phyloP scores from a whole-genome alignment of 1,140 invertebrate genomes.

The Lerema accius region DNA sequence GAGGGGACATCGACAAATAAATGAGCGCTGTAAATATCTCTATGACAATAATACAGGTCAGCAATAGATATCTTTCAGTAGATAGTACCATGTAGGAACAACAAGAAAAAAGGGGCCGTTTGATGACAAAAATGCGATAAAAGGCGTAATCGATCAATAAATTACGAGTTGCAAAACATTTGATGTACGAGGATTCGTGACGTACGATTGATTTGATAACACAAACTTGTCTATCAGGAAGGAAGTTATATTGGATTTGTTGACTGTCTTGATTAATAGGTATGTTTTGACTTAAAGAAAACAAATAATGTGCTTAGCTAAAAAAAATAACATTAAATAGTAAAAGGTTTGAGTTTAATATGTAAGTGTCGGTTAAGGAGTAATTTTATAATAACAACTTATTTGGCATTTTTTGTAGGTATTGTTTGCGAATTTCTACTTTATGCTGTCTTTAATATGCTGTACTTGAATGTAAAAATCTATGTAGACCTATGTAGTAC shows the following conservation, averaged over 20 bases:
- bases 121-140: constrained; percentile 59
- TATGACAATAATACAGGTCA: constrained; percentile 82
- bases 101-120: constrained; percentile 72
- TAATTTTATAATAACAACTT: too few relatives aligned
- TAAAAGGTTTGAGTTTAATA: too few relatives aligned
- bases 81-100: constrained; percentile 75
- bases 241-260: constrained; percentile 1
- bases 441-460: too few relatives aligned
- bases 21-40: constrained; percentile 79
- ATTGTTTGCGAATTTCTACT: too few relatives aligned
- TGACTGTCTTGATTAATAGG: too few relatives aligned
- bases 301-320: too few relatives aligned
- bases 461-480: too few relatives aligned
- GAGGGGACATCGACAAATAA: constrained; percentile 78
- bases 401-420: too few relatives aligned
- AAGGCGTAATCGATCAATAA: constrained; percentile 16
- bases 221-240: background rate
- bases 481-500: too few relatives aligned
- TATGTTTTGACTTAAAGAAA: too few relatives aligned
- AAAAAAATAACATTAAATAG: too few relatives aligned
- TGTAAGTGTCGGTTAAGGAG: too few relatives aligned
- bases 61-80: constrained; percentile 75
- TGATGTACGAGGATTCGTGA: constrained; percentile 13
- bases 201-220: background rate
- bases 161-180: background rate